Evolutionary conservation across 2,113 vertebrate genomes (phyloP).

Genomic region (Pelusios castaneus): DNA sequence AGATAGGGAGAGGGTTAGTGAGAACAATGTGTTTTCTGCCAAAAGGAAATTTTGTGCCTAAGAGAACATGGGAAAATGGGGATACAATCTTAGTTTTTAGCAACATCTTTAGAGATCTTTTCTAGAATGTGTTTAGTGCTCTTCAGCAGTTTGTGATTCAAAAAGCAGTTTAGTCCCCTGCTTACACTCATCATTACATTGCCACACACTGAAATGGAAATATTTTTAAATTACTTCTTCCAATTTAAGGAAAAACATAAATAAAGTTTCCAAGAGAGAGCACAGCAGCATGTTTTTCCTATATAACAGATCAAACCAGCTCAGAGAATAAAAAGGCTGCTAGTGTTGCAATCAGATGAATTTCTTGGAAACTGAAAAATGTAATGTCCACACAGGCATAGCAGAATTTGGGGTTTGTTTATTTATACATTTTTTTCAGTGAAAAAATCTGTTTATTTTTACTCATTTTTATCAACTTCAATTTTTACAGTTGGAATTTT

Average conservation of each 20-base stretch:
- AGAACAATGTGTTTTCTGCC: background rate
- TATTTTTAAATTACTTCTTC: rapidly evolving
- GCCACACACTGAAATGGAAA: background rate
- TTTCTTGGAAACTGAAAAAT: background rate
- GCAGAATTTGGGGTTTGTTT: no score
- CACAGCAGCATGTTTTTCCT: background rate
- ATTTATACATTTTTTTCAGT: no score
- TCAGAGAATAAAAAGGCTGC: background rate
- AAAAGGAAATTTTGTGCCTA: background rate
- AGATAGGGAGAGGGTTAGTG: background rate
- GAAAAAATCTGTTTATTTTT: no score
- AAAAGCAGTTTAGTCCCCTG: background rate
- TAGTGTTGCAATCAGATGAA: background rate
- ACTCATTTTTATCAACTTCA: no score
- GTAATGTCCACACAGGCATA: background rate
- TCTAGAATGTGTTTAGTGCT: background rate
- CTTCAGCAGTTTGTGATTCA: background rate
- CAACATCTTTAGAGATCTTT: background rate
- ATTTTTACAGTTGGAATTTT: background rate
- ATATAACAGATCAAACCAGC: background rate
- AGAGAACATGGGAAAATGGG: background rate
- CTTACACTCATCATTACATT: rapidly evolving
- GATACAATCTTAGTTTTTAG: background rate
- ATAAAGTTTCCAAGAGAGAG: background rate
- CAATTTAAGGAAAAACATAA: background rate